phyloP scores from a whole-genome alignment of 2,888 invertebrate genomes.

The Mythimna loreyi region DNA sequence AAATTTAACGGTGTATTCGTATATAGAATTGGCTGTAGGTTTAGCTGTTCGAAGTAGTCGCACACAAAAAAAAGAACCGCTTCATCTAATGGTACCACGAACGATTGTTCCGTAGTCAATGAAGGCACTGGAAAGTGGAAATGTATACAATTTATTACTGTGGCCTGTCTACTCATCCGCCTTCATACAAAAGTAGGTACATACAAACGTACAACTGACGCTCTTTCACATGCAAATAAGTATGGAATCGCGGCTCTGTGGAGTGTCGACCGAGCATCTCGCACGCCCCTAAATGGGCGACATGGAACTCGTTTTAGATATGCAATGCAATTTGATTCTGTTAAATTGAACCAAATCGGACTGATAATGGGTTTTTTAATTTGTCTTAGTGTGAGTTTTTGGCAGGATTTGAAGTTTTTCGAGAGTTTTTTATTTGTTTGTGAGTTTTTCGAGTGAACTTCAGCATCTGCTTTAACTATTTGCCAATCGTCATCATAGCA shows the following conservation, averaged over 20 bases:
- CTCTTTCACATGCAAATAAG: slow-evolving; percentile 84
- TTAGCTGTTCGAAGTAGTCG: slow-evolving; percentile 2
- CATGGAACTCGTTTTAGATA: slow-evolving; percentile 84
- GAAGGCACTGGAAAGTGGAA: slow-evolving; percentile 55
- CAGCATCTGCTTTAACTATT: too few relatives aligned
- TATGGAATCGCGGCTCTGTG: slow-evolving; percentile 64
- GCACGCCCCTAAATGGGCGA: slow-evolving; percentile 69
- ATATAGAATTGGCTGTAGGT: too few relatives aligned
- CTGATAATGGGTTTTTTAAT: slow-evolving; percentile 1
- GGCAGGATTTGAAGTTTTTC: too few relatives aligned
- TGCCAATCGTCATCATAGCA: too few relatives aligned
- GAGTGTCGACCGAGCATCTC: slow-evolving; percentile 37
- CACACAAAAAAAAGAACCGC: slow-evolving; percentile 3
- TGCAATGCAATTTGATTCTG: slow-evolving; percentile 83
- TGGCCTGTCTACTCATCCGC: slow-evolving; percentile 69
- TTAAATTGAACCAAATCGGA: slow-evolving; percentile 64
- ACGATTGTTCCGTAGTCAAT: slow-evolving; percentile 56
- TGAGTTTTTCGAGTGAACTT: too few relatives aligned
- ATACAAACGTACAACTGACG: slow-evolving; percentile 70
- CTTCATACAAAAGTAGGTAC: slow-evolving; percentile 69
- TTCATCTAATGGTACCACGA: slow-evolving; percentile 17
- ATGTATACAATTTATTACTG: slow-evolving; percentile 71
- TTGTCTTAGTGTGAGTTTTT: too few relatives aligned
- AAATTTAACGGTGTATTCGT: too few relatives aligned
- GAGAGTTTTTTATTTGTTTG: too few relatives aligned